These are phyloP conservation scores for Otolemur garnettii DNA, from an alignment of 2,113 vertebrate genomes.

Conservation along the genomic window DNA sequence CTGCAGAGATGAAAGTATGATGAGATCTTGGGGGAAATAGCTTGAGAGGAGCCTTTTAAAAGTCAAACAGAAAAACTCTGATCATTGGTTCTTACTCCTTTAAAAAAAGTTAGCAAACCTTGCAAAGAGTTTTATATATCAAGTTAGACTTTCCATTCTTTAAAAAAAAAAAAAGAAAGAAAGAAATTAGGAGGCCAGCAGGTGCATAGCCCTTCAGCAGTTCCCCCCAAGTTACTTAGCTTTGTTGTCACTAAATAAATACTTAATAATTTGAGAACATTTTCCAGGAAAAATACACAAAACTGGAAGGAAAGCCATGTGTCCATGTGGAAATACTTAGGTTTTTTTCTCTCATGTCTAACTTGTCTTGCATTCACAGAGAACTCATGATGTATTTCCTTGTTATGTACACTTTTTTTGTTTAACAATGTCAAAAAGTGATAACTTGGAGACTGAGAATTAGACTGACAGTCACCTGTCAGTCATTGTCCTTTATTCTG, in stretches of 20 bases:
- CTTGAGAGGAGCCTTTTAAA: slow-evolving; percentile 79
- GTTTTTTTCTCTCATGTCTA: slow-evolving; percentile 49
- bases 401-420: slow-evolving; percentile 77
- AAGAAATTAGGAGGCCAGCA: slow-evolving; percentile 17
- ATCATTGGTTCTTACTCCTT: slow-evolving; percentile 70
- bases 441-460: slow-evolving; percentile 87
- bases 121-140: slow-evolving; percentile 59
- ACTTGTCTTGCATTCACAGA: slow-evolving; percentile 66
- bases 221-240: slow-evolving; percentile 71
- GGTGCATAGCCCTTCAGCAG: slow-evolving; percentile 48
- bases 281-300: slow-evolving; percentile 68
- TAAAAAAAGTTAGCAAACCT: slow-evolving; percentile 55
- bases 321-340: slow-evolving; percentile 58
- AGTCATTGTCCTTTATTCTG: slow-evolving; percentile 91
- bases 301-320: slow-evolving; percentile 60
- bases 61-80: slow-evolving; percentile 83
- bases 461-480: slow-evolving; percentile 92
- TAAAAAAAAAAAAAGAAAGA: not conserved
- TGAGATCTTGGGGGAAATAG: slow-evolving; percentile 78
- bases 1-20: slow-evolving; percentile 85
- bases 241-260: slow-evolving; percentile 63
- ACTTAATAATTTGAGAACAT: slow-evolving; percentile 80
- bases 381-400: slow-evolving; percentile 74
- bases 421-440: slow-evolving; percentile 87
- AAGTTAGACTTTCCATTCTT: slow-evolving; percentile 41